These are phyloP conservation scores for Anthonomus grandis DNA, from an alignment of 1,140 invertebrate genomes.

Conservation along the genomic window DNA sequence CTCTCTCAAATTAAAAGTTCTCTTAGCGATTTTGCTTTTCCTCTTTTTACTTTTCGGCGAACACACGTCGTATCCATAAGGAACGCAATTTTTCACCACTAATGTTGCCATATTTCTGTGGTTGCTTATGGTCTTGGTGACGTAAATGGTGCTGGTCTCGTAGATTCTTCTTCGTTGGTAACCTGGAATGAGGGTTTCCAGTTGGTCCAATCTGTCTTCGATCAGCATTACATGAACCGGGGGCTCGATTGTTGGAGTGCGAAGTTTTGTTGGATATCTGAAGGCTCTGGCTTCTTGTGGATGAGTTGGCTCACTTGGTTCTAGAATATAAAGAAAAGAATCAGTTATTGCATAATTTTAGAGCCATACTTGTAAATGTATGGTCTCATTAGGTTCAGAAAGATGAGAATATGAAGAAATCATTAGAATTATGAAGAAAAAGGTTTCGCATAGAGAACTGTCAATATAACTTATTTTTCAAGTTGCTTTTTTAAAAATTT, in stretches of 20 bases:
- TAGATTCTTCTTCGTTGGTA: slow-evolving; percentile 41
- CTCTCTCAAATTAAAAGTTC: too few relatives aligned
- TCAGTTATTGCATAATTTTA: too few relatives aligned
- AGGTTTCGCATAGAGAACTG: too few relatives aligned
- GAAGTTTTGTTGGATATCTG: slow-evolving; percentile 15
- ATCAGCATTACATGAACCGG: slow-evolving; percentile 40
- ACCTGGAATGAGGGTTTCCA: slow-evolving; percentile 44
- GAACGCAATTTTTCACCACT: slow-evolving; percentile 45
- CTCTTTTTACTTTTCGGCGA: slow-evolving; percentile 30
- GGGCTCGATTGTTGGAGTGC: slow-evolving; percentile 29
- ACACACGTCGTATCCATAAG: slow-evolving; percentile 38
- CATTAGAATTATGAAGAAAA: too few relatives aligned
- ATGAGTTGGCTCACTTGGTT: slow-evolving; percentile 12
- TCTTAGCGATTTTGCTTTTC: slow-evolving; percentile 34
- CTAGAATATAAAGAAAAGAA: slow-evolving; percentile 2
- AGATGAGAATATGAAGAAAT: too few relatives aligned
- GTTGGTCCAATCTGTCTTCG: slow-evolving; percentile 43
- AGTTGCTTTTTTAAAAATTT: too few relatives aligned
- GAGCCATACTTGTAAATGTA: too few relatives aligned
- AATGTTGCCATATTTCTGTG: slow-evolving; percentile 40
- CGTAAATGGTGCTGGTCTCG: slow-evolving; percentile 43
- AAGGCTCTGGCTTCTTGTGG: slow-evolving; percentile 3
- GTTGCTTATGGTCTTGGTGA: slow-evolving; percentile 41
- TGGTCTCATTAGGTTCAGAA: too few relatives aligned
- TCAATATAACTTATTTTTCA: too few relatives aligned